A percentile compares a stretch with the other conserved stretches of the same genome.
phyloP scores from a whole-genome alignment of 2,888 invertebrate genomes.

The Diachrysia chrysitis region DNA sequence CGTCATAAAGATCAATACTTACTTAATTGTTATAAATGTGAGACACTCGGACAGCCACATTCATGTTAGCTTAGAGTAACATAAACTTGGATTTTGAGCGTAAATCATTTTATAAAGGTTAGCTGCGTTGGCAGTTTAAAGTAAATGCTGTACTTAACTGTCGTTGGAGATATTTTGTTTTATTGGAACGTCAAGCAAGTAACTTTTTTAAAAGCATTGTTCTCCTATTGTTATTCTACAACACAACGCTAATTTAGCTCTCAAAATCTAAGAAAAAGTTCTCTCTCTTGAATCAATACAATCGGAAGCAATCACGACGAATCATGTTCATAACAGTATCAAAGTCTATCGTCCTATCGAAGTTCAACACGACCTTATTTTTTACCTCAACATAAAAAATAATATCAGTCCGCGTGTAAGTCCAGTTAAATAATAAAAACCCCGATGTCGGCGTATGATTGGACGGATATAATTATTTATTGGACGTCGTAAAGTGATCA shows the following conservation, averaged over 20 bases:
- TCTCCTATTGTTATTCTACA: no score
- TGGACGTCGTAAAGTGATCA: slow-evolving; percentile 63
- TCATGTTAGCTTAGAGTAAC: not conserved
- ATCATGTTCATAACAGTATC: not conserved
- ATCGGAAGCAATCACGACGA: not conserved
- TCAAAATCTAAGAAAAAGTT: no score
- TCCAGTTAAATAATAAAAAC: slow-evolving; percentile 63
- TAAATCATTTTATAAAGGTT: not conserved
- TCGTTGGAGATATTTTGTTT: no score
- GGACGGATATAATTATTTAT: slow-evolving; percentile 63
- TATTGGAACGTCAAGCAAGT: no score
- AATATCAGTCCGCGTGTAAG: slow-evolving; percentile 51
- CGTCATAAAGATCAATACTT: slow-evolving; percentile 1
- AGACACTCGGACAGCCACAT: not conserved
- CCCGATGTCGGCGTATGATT: slow-evolving; percentile 60
- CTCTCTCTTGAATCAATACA: not conserved
- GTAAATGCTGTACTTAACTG: no score
- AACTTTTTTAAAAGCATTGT: not conserved
- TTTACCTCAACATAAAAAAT: slow-evolving; percentile 47
- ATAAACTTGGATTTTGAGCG: not conserved
- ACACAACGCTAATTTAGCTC: no score
- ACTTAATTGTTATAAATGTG: not conserved
- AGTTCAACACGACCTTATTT: slow-evolving; percentile 47
- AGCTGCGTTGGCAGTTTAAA: no score
- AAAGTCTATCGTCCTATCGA: not conserved